These are phyloP conservation scores for Caenorhabditis tropicalis DNA, from an alignment of 1,140 invertebrate species.

Conservation along the genomic window DNA sequence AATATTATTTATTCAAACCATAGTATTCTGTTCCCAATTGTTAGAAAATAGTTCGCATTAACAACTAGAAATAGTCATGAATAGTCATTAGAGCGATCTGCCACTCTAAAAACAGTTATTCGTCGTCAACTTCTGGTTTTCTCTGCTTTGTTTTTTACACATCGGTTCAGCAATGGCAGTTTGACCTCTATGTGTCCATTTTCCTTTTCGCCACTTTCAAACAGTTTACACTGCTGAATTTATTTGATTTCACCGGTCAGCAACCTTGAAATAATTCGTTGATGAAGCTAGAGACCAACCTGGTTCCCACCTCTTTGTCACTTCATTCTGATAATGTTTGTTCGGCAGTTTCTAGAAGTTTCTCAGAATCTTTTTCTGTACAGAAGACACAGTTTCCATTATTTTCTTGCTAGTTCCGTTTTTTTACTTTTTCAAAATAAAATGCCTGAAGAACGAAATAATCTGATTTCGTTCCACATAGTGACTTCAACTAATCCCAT, in stretches of 20 bases:
- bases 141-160: background rate
- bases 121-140: background rate
- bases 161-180: background rate
- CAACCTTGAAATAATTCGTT: background rate
- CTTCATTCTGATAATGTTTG: background rate
- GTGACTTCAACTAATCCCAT: slow-evolving; percentile 30
- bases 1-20: too few species aligned
- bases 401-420: too few species aligned
- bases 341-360: background rate
- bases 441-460: background rate
- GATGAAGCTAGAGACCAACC: background rate
- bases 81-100: background rate
- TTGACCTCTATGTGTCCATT: slow-evolving; percentile 4
- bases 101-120: background rate
- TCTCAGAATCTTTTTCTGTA: too few species aligned
- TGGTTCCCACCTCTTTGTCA: background rate
- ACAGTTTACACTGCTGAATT: background rate
- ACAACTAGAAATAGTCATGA: background rate
- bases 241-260: slow-evolving; percentile 24
- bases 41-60: too few species aligned
- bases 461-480: slow-evolving; percentile 25
- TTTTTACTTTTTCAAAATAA: background rate
- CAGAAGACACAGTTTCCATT: too few species aligned
- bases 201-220: background rate
- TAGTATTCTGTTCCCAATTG: too few species aligned